A percentile compares a stretch with the other conserved stretches of the same genome.
phyloP scores from a whole-genome alignment of 2,888 invertebrate species.

The Eristalinus sepulchralis region DNA sequence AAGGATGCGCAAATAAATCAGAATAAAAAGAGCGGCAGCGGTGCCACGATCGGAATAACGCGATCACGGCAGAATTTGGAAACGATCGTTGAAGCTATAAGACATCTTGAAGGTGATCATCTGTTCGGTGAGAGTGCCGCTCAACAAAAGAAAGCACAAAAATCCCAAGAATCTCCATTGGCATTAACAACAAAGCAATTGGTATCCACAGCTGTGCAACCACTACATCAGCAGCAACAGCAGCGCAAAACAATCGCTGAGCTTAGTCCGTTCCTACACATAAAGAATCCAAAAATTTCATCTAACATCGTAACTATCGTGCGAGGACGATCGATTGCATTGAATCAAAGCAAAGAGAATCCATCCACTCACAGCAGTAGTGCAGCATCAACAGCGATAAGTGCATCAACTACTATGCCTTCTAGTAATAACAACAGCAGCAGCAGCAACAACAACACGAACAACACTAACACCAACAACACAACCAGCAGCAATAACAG shows the following conservation, averaged over 20 bases:
- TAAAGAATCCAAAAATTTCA: constrained; percentile 81
- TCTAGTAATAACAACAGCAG: constrained; percentile 71
- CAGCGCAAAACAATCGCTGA: constrained; percentile 83
- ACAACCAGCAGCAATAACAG: constrained; percentile 57
- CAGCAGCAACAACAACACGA: constrained; percentile 67
- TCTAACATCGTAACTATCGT: constrained; percentile 75
- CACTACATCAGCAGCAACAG: constrained; percentile 73
- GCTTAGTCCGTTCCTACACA: constrained; percentile 85
- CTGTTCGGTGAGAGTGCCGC: constrained; percentile 89
- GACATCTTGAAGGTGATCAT: constrained; percentile 98
- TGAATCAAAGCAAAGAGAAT: constrained; percentile 63
- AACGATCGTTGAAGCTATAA: constrained; percentile 98
- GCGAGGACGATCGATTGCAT: constrained; percentile 74
- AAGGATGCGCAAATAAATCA: constrained; percentile 73
- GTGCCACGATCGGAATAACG: constrained; percentile 79
- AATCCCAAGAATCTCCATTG: constrained; percentile 79
- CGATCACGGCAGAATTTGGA: constrained; percentile 96
- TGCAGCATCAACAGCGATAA: constrained; percentile 18
- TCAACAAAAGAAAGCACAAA: constrained; percentile 76
- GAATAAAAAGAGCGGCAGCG: constrained; percentile 67
- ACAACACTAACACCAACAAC: constrained; percentile 62
- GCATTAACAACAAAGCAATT: constrained; percentile 76
- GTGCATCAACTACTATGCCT: constrained; percentile 47
- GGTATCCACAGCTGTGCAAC: constrained; percentile 44
- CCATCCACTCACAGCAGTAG: constrained; percentile 64